These are phyloP conservation scores for Zaprionus lachaisei DNA, from an alignment of 1,140 invertebrate genomes.

Conservation along the genomic window DNA sequence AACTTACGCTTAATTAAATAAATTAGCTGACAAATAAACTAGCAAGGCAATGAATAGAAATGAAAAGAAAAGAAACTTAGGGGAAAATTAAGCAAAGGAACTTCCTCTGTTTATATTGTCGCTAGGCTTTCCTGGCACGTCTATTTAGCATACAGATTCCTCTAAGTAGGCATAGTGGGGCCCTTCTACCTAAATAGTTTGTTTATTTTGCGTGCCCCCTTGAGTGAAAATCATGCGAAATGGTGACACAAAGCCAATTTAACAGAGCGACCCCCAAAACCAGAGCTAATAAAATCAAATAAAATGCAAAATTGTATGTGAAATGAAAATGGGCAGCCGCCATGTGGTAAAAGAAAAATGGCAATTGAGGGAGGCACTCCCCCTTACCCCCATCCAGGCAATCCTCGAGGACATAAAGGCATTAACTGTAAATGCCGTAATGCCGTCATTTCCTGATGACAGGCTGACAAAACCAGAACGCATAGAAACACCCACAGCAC, in stretches of 20 bases:
- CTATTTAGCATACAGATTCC: constrained; percentile 47
- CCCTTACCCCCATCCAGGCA: constrained; percentile 26
- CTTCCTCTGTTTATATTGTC: background rate
- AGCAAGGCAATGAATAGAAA: background rate
- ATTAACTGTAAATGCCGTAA: constrained; percentile 81
- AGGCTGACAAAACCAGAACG: constrained; percentile 42
- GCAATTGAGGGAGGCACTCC: no score
- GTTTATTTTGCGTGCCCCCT: constrained; percentile 21
- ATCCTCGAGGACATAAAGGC: constrained; percentile 75
- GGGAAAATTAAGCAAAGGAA: background rate
- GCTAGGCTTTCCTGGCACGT: constrained; percentile 1
- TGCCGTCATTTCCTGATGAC: constrained; percentile 80
- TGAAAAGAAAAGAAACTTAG: background rate
- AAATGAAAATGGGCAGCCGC: constrained; percentile 42
- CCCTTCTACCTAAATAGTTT: constrained; percentile 25
- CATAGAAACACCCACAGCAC: constrained; percentile 22
- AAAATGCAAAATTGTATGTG: constrained; percentile 69
- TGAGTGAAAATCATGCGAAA: constrained; percentile 1
- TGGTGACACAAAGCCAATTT: background rate
- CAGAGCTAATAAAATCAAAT: constrained; percentile 71
- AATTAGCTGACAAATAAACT: constrained; percentile 12
- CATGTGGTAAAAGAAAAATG: constrained; percentile 31
- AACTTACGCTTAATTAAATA: constrained; percentile 10
- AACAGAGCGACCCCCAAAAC: background rate
- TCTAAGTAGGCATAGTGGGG: constrained; percentile 4